Conservation (phyloP, 2,888 invertebrate genomes). For the Leistus spinibarbis region DNA sequence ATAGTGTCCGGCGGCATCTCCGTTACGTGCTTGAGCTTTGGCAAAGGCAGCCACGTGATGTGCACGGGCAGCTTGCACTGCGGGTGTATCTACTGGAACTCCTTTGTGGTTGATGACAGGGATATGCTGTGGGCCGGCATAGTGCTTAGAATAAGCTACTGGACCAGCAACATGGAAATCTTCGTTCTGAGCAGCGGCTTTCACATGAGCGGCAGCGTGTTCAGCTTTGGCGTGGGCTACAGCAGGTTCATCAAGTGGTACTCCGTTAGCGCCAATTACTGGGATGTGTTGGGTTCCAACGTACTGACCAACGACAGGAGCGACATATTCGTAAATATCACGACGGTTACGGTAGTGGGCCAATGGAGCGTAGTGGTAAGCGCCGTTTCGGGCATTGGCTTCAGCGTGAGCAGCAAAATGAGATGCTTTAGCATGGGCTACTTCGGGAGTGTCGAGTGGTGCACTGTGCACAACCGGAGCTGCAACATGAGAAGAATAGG, state of each 20-base stretch:
- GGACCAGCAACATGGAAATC: too few relatives aligned
- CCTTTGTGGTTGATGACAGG: not conserved
- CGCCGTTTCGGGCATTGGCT: slow-evolving; percentile 47
- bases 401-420: slow-evolving; percentile 66
- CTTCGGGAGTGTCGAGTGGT: slow-evolving; percentile 66
- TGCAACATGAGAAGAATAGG: slow-evolving; percentile 51
- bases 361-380: not conserved
- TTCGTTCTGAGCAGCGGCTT: slow-evolving; percentile 55
- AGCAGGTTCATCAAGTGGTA: slow-evolving; percentile 65
- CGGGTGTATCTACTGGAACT: slow-evolving; percentile 33
- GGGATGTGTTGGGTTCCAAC: slow-evolving; percentile 53
- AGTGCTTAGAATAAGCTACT: slow-evolving; percentile 44
- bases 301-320: slow-evolving; percentile 43
- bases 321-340: slow-evolving; percentile 48
- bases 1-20: slow-evolving; percentile 47
- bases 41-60: slow-evolving; percentile 26
- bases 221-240: slow-evolving; percentile 66
- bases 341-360: slow-evolving; percentile 27
- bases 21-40: slow-evolving; percentile 54
- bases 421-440: slow-evolving; percentile 64
- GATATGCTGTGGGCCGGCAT: slow-evolving; percentile 26
- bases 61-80: slow-evolving; percentile 34
- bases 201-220: slow-evolving; percentile 63
- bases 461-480: slow-evolving; percentile 43
- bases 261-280: slow-evolving; percentile 60